Conservation (phyloP, 2,888 invertebrate species). For the Rhingia campestris region DNA sequence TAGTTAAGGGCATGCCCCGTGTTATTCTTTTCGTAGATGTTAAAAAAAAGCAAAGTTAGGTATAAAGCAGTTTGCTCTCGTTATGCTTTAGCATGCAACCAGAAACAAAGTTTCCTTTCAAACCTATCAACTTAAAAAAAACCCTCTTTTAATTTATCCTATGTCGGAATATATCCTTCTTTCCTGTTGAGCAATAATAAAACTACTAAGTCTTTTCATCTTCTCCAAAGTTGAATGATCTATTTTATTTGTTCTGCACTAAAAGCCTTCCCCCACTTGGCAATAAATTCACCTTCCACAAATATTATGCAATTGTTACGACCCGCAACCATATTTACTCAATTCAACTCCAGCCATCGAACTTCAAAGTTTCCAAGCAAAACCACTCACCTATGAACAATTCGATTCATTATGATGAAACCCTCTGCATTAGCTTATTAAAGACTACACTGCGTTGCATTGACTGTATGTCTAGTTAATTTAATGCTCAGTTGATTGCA, state of each 20-base stretch:
- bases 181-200: no score
- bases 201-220: no score
- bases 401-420: conserved; percentile 69
- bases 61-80: no score
- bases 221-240: background rate
- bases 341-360: conserved; percentile 10
- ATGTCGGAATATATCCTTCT: no score
- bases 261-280: background rate
- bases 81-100: no score
- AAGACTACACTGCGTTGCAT: conserved; percentile 25
- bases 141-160: no score
- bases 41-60: no score
- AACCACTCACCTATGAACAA: conserved; percentile 70
- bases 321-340: conserved; percentile 18
- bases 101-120: no score
- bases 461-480: conserved; percentile 40
- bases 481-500: conserved; percentile 72
- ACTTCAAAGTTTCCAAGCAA: conserved; percentile 20
- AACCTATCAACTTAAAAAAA: no score
- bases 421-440: conserved; percentile 28
- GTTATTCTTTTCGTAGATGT: no score
- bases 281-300: conserved; percentile 20
- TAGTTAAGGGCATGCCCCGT: no score
- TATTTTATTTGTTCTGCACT: background rate
- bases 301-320: conserved; percentile 43